Evolutionary conservation across 1,140 invertebrate genomes (phyloP).

Genomic region (Brachionus rotundiformis): DNA sequence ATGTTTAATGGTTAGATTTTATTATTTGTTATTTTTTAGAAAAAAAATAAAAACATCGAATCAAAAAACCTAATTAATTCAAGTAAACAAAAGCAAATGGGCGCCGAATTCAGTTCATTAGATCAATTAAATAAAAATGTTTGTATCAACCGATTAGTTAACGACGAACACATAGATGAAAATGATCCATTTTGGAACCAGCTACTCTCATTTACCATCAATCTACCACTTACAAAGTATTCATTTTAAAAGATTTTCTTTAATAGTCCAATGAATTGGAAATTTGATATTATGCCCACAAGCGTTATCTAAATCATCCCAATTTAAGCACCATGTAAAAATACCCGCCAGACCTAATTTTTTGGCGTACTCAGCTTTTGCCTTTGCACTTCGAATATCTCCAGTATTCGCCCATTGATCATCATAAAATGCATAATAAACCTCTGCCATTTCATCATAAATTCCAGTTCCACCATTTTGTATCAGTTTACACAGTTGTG

Average conservation of each 20-base stretch:
- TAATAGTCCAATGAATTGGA: background rate
- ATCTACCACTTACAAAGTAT: constrained; percentile 69
- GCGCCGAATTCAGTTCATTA: constrained; percentile 78
- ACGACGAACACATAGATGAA: constrained; percentile 75
- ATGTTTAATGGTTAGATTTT: background rate
- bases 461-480: background rate
- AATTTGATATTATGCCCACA: background rate
- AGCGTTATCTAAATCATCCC: constrained; percentile 8
- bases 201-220: constrained; percentile 85
- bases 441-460: constrained; percentile 7
- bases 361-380: background rate
- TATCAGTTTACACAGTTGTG: background rate
- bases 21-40: background rate
- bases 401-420: constrained; percentile 32
- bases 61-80: background rate
- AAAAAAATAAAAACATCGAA: background rate
- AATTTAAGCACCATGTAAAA: constrained; percentile 36
- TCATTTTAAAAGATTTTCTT: background rate
- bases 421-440: constrained; percentile 5
- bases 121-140: constrained; percentile 80
- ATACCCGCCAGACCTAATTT: background rate
- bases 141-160: constrained; percentile 75
- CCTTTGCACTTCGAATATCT: background rate
- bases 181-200: constrained; percentile 92
- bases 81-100: constrained; percentile 69